Conservation (phyloP, 1,140 invertebrate genomes). For the Drosophila bocqueti region DNA sequence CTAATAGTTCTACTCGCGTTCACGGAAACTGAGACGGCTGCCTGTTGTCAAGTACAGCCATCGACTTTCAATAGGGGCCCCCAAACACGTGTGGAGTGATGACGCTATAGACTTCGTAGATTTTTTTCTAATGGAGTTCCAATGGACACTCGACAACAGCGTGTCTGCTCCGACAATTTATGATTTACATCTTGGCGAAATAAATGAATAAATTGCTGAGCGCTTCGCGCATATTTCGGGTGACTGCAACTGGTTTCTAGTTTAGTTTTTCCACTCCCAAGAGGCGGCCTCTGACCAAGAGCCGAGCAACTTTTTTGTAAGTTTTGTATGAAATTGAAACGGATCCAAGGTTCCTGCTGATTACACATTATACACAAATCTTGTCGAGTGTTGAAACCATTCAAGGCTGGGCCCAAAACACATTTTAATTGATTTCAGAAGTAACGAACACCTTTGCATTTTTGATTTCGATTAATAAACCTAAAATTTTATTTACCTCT, state of each 20-base stretch:
- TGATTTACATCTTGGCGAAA: conserved; percentile 41
- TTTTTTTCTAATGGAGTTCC: conserved; percentile 13
- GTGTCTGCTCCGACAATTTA: conserved; percentile 4
- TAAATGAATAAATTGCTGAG: conserved; percentile 37
- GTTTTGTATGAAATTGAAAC: conserved; percentile 9
- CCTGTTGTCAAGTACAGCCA: conserved; percentile 39
- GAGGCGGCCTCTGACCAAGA: conserved; percentile 18
- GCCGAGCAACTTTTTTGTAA: conserved; percentile 39
- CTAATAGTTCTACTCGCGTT: conserved; percentile 34
- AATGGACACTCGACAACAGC: conserved; percentile 18
- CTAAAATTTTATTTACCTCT: conserved; percentile 26
- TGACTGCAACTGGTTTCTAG: conserved; percentile 39
- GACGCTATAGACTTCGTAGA: conserved; percentile 20
- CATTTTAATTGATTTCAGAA: background rate
- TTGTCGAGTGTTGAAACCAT: conserved; percentile 7
- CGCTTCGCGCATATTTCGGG: conserved; percentile 24
- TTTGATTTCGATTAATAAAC: conserved; percentile 1
- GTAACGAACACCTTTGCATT: background rate
- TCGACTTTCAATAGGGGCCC: conserved; percentile 15
- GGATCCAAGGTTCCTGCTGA: conserved; percentile 37
- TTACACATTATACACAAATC: conserved; percentile 35
- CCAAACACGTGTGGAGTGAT: conserved; percentile 25
- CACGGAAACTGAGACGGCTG: conserved; percentile 8
- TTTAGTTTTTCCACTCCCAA: conserved; percentile 22
- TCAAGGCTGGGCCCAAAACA: conserved; percentile 9